These are phyloP conservation scores for Patagioenas fasciata DNA, from an alignment of 2,113 vertebrate genomes.

Conservation along the genomic window DNA sequence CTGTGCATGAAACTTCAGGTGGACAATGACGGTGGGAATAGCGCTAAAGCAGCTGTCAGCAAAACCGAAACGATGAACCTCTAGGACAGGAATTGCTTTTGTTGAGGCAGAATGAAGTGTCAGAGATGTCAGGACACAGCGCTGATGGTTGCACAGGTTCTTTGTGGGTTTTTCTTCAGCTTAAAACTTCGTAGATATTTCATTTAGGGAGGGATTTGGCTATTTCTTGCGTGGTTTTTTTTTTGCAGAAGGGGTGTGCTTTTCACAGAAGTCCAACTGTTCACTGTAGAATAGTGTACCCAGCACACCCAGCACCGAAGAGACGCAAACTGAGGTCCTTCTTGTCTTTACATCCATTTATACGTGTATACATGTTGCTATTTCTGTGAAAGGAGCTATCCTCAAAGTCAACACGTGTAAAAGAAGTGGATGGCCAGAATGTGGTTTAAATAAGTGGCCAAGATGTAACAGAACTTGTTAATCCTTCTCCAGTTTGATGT, in stretches of 20 bases:
- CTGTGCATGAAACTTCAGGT: background rate
- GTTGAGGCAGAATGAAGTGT: background rate
- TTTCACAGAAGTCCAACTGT: background rate
- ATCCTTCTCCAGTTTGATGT: background rate
- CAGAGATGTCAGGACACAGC: background rate
- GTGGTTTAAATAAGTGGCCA: background rate
- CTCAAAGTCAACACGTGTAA: fast-evolving
- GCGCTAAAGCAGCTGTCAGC: background rate
- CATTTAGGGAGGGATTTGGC: background rate
- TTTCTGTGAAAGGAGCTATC: background rate
- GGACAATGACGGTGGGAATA: background rate
- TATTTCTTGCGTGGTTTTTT: background rate
- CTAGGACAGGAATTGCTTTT: background rate
- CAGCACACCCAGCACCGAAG: fast-evolving
- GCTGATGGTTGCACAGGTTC: background rate
- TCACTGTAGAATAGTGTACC: background rate
- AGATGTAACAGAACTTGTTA: background rate
- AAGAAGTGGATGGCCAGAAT: background rate
- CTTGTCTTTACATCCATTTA: too few species aligned
- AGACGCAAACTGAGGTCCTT: background rate
- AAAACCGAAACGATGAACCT: background rate
- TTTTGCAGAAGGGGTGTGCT: background rate
- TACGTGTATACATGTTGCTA: background rate
- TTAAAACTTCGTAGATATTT: background rate
- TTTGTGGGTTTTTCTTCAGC: background rate